phyloP scores from a whole-genome alignment of 2,797 vertebrate genomes.

The Poeciliopsis turneri region DNA sequence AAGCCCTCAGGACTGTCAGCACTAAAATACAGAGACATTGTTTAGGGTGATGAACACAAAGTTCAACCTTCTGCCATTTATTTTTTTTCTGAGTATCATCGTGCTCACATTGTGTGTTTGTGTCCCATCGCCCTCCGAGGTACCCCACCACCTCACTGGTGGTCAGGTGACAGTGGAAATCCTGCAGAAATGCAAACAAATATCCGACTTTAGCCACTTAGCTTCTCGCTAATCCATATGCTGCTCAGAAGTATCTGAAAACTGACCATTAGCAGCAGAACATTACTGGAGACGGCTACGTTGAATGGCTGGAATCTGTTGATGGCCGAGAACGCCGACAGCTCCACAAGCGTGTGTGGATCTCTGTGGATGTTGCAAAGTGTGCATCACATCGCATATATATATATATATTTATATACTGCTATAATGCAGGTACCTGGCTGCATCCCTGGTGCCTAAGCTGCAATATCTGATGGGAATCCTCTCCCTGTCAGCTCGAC shows the following conservation, averaged over 20 bases:
- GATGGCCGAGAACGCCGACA: conserved; percentile 91
- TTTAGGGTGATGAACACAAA: background rate
- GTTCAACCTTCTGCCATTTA: background rate
- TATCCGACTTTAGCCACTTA: background rate
- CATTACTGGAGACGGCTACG: conserved; percentile 94
- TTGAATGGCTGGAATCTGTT: conserved; percentile 98
- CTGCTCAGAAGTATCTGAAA: background rate
- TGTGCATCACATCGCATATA: background rate
- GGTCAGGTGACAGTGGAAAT: conserved; percentile 97
- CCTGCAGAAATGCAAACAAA: conserved; percentile 72
- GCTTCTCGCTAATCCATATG: background rate
- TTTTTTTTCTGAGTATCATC: background rate
- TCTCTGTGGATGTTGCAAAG: conserved; percentile 78
- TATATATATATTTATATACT: background rate
- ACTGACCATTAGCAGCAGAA: conserved; percentile 91
- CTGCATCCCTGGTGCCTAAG: conserved; percentile 88
- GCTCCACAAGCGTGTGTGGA: conserved; percentile 93
- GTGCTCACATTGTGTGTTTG: conserved; percentile 89
- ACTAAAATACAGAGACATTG: conserved; percentile 75
- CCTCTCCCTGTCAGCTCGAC: conserved; percentile 80
- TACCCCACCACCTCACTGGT: conserved; percentile 95
- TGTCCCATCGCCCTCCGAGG: conserved; percentile 95
- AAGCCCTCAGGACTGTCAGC: conserved; percentile 91
- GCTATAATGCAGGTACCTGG: conserved; percentile 80
- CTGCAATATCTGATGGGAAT: conserved; percentile 90